phyloP scores from a whole-genome alignment of 2,888 invertebrate genomes.

The Sphaeridia pumilis region DNA sequence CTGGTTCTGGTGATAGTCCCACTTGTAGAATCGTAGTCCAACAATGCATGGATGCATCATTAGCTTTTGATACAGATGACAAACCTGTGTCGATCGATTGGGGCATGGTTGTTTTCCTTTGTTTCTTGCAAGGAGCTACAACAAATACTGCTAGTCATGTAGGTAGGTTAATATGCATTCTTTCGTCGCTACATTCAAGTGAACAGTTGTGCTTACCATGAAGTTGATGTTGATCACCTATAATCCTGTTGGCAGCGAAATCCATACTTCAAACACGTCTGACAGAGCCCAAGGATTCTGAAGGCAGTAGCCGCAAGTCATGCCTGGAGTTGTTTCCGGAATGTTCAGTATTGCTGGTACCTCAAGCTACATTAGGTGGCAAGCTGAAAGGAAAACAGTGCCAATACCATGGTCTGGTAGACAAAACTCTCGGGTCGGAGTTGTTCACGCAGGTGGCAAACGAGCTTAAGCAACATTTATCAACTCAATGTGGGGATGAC shows the following conservation, averaged over 20 bases:
- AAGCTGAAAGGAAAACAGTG: conserved; percentile 40
- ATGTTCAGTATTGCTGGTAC: conserved; percentile 42
- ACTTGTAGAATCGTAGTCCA: conserved; percentile 26
- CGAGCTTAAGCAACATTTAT: conserved; percentile 26
- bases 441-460: conserved; percentile 37
- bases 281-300: conserved; percentile 20
- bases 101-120: conserved; percentile 41
- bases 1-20: too few species aligned
- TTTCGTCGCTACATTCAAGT: not conserved
- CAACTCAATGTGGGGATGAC: not conserved
- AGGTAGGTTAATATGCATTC: conserved; percentile 16
- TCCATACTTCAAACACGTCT: conserved; percentile 23
- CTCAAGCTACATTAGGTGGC: conserved; percentile 43
- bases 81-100: conserved; percentile 35
- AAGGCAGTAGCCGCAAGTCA: conserved; percentile 17
- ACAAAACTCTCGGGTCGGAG: conserved; percentile 39
- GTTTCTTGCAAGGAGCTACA: conserved; percentile 40
- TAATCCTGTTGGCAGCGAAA: too few species aligned
- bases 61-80: conserved; percentile 28
- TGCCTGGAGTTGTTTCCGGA: conserved; percentile 37
- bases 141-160: conserved; percentile 38
- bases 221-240: too few species aligned
- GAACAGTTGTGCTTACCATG: not conserved
- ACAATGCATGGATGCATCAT: conserved; percentile 23
- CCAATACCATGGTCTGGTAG: conserved; percentile 43